Conservation (phyloP, 1,140 invertebrate species). For the Popillia japonica region DNA sequence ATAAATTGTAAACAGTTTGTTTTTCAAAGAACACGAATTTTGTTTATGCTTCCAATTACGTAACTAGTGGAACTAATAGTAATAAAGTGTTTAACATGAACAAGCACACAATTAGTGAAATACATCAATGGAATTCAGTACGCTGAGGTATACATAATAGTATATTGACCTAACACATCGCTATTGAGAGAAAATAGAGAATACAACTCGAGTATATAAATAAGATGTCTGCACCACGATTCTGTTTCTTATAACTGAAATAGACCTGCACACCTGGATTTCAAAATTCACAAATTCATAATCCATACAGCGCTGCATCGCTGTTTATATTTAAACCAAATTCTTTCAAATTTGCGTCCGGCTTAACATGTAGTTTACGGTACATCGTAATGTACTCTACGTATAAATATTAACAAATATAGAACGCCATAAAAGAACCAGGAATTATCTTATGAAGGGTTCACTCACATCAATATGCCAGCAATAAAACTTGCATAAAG, state of each 20-base stretch:
- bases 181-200: constrained; percentile 18
- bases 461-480: too few relatives aligned
- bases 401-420: too few relatives aligned
- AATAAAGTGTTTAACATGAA: constrained; percentile 8
- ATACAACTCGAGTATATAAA: constrained; percentile 20
- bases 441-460: too few relatives aligned
- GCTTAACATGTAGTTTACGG: neutral
- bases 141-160: constrained; percentile 23
- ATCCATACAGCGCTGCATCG: neutral
- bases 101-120: constrained; percentile 22
- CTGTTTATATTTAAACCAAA: neutral
- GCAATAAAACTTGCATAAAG: too few relatives aligned
- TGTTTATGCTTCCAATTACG: neutral
- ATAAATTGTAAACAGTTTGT: neutral
- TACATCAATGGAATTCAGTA: constrained; percentile 11
- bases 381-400: too few relatives aligned
- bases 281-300: constrained; percentile 30
- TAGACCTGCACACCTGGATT: constrained; percentile 23
- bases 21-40: neutral
- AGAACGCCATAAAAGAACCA: too few relatives aligned
- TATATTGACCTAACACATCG: constrained; percentile 28
- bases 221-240: constrained; percentile 17
- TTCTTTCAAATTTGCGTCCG: neutral
- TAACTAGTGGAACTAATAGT: neutral
- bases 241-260: constrained; percentile 30